Conservation (phyloP, 2,888 invertebrate species). For the Leptinotarsa tumamoca region DNA sequence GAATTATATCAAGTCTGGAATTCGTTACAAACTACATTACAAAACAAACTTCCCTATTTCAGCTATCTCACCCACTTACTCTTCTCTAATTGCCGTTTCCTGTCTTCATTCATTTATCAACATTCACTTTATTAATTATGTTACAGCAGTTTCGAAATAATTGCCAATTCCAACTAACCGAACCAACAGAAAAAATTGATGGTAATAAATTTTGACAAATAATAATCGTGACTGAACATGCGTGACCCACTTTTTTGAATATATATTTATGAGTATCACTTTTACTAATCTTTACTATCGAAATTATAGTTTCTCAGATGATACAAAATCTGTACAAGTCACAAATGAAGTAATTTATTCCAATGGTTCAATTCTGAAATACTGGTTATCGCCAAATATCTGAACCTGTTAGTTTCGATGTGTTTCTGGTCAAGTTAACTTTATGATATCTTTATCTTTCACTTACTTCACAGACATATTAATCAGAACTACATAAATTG, state of each 20-base stretch:
- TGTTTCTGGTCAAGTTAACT: too few species aligned
- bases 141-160: slow-evolving; percentile 4
- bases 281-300: slow-evolving; percentile 8
- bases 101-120: slow-evolving; percentile 22
- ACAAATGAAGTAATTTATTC: slow-evolving; percentile 5
- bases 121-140: slow-evolving; percentile 8
- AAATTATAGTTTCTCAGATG: slow-evolving; percentile 9
- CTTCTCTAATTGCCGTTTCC: slow-evolving; percentile 16
- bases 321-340: neutral
- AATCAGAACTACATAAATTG: too few species aligned
- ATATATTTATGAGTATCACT: slow-evolving; percentile 23
- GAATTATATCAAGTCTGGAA: neutral
- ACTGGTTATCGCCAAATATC: neutral
- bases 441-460: too few species aligned
- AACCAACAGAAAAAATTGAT: slow-evolving; percentile 2
- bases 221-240: slow-evolving; percentile 19
- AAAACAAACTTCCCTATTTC: slow-evolving; percentile 1
- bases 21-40: neutral
- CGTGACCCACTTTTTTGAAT: slow-evolving; percentile 25
- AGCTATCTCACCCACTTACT: slow-evolving; percentile 25
- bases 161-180: slow-evolving; percentile 14
- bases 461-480: too few species aligned
- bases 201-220: slow-evolving; percentile 24
- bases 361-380: neutral
- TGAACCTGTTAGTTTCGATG: neutral